phyloP scores from a whole-genome alignment of 2,113 vertebrate species.

The Bungarus multicinctus region DNA sequence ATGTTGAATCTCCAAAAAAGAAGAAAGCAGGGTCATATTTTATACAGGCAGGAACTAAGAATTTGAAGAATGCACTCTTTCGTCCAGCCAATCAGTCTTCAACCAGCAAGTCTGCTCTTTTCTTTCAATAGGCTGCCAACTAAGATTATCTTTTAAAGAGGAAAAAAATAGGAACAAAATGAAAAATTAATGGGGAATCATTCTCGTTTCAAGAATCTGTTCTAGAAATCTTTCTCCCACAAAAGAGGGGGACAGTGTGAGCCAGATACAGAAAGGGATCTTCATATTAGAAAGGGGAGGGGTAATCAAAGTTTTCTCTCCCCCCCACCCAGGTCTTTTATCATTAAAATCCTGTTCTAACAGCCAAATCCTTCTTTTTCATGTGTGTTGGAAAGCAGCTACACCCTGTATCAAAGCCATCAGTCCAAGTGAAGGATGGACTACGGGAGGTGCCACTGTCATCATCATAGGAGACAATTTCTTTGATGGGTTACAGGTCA shows the following conservation, averaged over 20 bases:
- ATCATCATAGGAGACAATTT: slow-evolving; percentile 99
- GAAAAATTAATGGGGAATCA: slow-evolving; percentile 48
- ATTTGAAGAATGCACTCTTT: slow-evolving; percentile 36
- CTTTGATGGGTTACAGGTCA: slow-evolving; percentile 98
- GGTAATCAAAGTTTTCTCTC: slow-evolving; percentile 68
- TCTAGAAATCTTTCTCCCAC: slow-evolving; percentile 47
- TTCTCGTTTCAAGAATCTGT: slow-evolving; percentile 44
- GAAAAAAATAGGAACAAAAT: slow-evolving; percentile 51
- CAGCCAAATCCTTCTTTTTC: slow-evolving; percentile 75
- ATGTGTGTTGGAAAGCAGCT: slow-evolving; percentile 85
- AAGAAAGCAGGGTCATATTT: slow-evolving; percentile 37
- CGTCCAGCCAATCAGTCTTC: slow-evolving; percentile 42
- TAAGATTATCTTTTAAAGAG: slow-evolving; percentile 29
- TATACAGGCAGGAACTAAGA: slow-evolving; percentile 19
- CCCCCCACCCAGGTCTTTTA: slow-evolving; percentile 63
- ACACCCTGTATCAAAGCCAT: slow-evolving; percentile 99
- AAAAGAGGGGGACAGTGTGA: not conserved
- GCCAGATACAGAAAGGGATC: slow-evolving; percentile 38
- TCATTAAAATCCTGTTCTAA: slow-evolving; percentile 80
- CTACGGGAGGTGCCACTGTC: slow-evolving; percentile 94
- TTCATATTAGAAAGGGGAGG: slow-evolving; percentile 58
- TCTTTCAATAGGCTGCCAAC: slow-evolving; percentile 15
- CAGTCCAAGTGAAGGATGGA: slow-evolving; percentile 98
- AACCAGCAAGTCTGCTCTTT: slow-evolving; percentile 18
- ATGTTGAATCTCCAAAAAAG: slow-evolving; percentile 35